A percentile compares a stretch with the other conserved stretches of the same genome.
Evolutionary conservation across 1,140 invertebrate species (phyloP).

Genomic region (Brachystomella parvula): DNA sequence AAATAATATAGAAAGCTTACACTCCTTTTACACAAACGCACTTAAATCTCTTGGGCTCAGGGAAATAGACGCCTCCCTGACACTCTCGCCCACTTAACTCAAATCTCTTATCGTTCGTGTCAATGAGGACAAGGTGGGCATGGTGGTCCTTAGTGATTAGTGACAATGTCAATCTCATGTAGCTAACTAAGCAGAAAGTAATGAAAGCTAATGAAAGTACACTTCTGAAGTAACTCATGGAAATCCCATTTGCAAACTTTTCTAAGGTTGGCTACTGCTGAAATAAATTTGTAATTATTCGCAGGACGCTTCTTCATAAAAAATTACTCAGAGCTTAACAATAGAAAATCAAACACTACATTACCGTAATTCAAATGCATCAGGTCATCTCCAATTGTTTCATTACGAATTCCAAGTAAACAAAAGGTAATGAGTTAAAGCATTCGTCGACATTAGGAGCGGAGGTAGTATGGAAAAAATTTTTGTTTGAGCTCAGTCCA

Average conservation of each 20-base stretch:
- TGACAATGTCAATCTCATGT: too few species aligned
- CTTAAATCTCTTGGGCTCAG: not conserved
- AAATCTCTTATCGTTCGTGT: not conserved
- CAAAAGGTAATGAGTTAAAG: too few species aligned
- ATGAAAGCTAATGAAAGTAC: not conserved
- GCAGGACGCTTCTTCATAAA: not conserved
- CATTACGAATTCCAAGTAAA: too few species aligned
- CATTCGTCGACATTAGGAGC: too few species aligned
- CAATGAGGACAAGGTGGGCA: not conserved
- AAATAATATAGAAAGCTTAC: constrained; percentile 10
- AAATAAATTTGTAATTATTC: not conserved
- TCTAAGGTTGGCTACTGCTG: not conserved
- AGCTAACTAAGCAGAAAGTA: not conserved
- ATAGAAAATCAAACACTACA: too few species aligned
- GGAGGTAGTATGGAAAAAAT: too few species aligned
- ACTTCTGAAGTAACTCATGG: not conserved
- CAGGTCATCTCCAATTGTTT: too few species aligned
- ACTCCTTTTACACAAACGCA: constrained; percentile 23
- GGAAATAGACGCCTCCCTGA: not conserved
- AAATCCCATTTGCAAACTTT: not conserved
- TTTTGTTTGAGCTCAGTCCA: too few species aligned
- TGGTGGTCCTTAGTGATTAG: too few species aligned
- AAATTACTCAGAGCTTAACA: not conserved
- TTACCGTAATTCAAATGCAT: too few species aligned
- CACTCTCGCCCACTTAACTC: not conserved